These are phyloP conservation scores for Vombatus ursinus DNA, from an alignment of 2,113 vertebrate species.

Conservation along the genomic window DNA sequence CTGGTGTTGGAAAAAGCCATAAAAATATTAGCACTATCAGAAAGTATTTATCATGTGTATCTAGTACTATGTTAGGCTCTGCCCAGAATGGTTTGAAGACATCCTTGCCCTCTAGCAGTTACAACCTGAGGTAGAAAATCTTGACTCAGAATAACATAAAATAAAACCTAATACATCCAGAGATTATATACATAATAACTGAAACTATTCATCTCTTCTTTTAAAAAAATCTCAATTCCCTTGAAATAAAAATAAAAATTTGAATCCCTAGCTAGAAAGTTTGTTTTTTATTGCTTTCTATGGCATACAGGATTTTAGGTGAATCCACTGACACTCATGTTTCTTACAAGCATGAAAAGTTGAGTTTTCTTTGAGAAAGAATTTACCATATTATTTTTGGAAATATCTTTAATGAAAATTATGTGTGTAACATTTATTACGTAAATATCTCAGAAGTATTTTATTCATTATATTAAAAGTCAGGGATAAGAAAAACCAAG, in stretches of 20 bases:
- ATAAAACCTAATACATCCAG: neutral
- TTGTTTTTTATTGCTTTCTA: neutral
- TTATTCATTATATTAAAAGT: neutral
- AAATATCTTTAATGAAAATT: neutral
- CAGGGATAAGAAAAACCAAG: neutral
- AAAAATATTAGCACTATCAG: neutral
- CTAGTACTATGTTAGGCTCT: neutral
- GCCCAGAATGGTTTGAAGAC: neutral
- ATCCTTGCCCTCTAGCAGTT: neutral
- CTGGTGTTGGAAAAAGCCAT: slow-evolving; percentile 7
- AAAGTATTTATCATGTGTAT: neutral
- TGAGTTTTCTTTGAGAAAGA: slow-evolving; percentile 6
- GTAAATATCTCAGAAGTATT: neutral
- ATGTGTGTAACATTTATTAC: neutral
- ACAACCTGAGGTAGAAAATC: neutral
- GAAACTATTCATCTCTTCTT: neutral
- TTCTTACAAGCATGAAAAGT: neutral
- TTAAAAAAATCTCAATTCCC: neutral
- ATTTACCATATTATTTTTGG: neutral
- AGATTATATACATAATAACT: neutral
- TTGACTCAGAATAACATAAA: neutral
- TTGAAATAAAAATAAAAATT: slow-evolving; percentile 14
- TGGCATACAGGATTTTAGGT: neutral
- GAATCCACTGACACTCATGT: neutral
- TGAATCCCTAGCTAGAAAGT: neutral